A percentile compares a stretch with the other conserved stretches of the same genome.
Evolutionary conservation across 2,113 vertebrate genomes (phyloP).

Genomic region (Peucedramus taeniatus): DNA sequence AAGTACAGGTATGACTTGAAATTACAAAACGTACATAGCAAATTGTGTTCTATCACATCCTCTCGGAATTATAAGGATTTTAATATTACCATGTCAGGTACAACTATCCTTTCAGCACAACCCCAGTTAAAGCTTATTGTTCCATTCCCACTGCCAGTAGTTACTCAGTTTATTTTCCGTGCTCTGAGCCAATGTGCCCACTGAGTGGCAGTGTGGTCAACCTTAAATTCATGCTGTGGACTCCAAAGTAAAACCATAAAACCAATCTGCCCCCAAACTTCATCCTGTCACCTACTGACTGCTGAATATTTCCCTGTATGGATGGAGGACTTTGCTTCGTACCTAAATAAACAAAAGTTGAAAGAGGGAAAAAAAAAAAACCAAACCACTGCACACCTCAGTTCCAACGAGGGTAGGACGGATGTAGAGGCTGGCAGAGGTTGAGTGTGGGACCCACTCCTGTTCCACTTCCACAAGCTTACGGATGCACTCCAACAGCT

Average conservation of each 20-base stretch:
- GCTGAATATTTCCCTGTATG: neutral
- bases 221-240: neutral
- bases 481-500: conserved; percentile 85
- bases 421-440: conserved; percentile 82
- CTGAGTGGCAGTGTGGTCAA: conserved; percentile 45
- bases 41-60: neutral
- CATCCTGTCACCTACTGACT: neutral
- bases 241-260: neutral
- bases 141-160: fast-evolving
- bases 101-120: neutral
- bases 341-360: neutral
- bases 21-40: neutral
- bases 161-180: neutral
- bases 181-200: neutral
- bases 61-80: neutral
- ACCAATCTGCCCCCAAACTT: too few relatives aligned
- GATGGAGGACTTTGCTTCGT: neutral
- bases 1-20: neutral
- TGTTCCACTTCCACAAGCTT: conserved; percentile 85
- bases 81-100: neutral
- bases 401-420: conserved; percentile 86
- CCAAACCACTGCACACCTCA: conserved; percentile 70
- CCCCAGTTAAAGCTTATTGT: fast-evolving
- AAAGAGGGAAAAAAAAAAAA: neutral
- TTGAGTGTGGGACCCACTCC: conserved; percentile 85